Evolutionary conservation across 2,113 vertebrate genomes (phyloP).

Genomic region (Speoplatyrhinus poulsoni): DNA sequence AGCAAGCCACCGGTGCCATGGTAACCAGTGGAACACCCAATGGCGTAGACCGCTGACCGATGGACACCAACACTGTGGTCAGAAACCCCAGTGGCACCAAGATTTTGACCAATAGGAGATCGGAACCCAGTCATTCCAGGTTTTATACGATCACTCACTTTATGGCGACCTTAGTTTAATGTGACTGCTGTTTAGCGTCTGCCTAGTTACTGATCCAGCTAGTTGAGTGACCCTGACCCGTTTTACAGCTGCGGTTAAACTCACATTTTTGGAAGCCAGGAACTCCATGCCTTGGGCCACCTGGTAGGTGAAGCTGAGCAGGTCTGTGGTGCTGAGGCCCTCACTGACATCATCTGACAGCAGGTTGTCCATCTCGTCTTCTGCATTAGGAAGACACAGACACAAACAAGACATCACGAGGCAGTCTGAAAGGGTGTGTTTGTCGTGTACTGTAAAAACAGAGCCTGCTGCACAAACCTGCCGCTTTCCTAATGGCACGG

Average conservation of each 20-base stretch:
- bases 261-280: slow-evolving; percentile 95
- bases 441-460: slow-evolving; percentile 58
- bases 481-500: slow-evolving; percentile 64
- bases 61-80: slow-evolving; percentile 4
- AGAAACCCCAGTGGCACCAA: neutral
- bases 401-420: slow-evolving; percentile 27
- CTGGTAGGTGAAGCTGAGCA: slow-evolving; percentile 97
- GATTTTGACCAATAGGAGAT: neutral
- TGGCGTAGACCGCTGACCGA: neutral
- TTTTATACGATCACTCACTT: neutral
- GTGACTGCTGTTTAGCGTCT: neutral
- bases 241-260: slow-evolving; percentile 42
- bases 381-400: slow-evolving; percentile 64
- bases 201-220: neutral
- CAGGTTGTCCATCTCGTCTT: slow-evolving; percentile 85
- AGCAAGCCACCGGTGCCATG: slow-evolving; percentile 24
- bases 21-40: slow-evolving; percentile 4
- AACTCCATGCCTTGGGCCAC: slow-evolving; percentile 98
- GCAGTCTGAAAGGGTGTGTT: slow-evolving; percentile 15
- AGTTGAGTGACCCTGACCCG: neutral
- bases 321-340: slow-evolving; percentile 88
- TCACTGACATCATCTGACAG: slow-evolving; percentile 86
- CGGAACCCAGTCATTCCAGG: neutral
- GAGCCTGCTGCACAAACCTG: slow-evolving; percentile 48
- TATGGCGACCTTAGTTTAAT: neutral